A percentile compares a stretch with the other conserved stretches of the same genome.
phyloP scores from a whole-genome alignment of 2,113 vertebrate genomes.

The Aleadryas rufinucha region DNA sequence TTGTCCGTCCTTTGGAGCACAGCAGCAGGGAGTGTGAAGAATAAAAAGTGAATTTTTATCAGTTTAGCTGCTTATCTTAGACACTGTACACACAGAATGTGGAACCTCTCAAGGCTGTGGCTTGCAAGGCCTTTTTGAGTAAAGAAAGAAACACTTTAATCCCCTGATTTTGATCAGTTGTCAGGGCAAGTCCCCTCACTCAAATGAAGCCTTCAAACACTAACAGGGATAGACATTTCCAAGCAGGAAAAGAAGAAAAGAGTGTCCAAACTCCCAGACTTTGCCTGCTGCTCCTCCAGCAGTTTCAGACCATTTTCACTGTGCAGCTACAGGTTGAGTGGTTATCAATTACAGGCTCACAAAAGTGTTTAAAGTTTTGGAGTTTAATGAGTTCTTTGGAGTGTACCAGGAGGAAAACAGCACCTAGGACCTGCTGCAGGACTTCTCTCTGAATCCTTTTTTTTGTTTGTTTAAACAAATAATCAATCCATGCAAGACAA shows the following conservation, averaged over 20 bases:
- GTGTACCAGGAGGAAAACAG: neutral
- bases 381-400: neutral
- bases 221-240: neutral
- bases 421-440: neutral
- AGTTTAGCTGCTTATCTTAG: neutral
- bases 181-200: neutral
- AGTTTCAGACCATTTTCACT: neutral
- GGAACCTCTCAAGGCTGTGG: neutral
- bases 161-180: neutral
- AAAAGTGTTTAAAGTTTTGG: neutral
- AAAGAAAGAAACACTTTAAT: neutral
- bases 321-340: neutral
- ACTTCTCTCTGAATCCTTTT: neutral
- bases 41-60: neutral
- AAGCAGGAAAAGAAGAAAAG: neutral
- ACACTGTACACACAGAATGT: neutral
- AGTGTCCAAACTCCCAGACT: neutral
- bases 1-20: neutral
- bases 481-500: neutral
- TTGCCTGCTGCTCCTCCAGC: neutral
- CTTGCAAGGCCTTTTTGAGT: neutral
- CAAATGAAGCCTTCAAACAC: neutral
- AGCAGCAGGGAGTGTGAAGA: neutral
- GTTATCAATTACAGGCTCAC: neutral
- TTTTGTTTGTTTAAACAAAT: neutral